Percentiles rank a stretch among this genome's conserved stretches.
phyloP scores from a whole-genome alignment of 2,888 invertebrate species.

The Helleia helle region DNA sequence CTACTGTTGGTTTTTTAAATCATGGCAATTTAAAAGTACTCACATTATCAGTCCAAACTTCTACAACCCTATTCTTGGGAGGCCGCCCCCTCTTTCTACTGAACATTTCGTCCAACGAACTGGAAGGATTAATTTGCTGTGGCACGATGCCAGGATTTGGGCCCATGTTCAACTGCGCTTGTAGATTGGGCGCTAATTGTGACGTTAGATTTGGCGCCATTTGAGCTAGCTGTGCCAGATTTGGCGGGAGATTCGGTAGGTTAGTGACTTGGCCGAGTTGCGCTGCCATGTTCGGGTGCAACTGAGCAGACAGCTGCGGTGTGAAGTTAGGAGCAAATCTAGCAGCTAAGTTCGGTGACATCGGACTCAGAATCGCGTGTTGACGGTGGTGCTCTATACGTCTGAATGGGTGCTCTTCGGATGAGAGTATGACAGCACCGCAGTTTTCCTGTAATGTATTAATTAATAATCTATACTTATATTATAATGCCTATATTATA shows the following conservation, averaged over 20 bases:
- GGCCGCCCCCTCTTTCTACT: slow-evolving; percentile 94
- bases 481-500: too few species aligned
- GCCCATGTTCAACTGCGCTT: slow-evolving; percentile 56
- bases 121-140: slow-evolving; percentile 69
- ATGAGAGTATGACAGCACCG: slow-evolving; percentile 82
- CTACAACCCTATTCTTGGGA: slow-evolving; percentile 96
- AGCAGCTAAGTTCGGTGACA: slow-evolving; percentile 72
- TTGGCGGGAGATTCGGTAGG: slow-evolving; percentile 55
- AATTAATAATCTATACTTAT: too few species aligned
- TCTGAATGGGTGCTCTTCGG: slow-evolving; percentile 83
- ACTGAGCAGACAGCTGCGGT: slow-evolving; percentile 57
- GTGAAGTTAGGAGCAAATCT: slow-evolving; percentile 74
- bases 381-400: slow-evolving; percentile 90
- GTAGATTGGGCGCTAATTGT: slow-evolving; percentile 56
- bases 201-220: slow-evolving; percentile 60
- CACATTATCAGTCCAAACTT: slow-evolving; percentile 90
- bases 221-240: slow-evolving; percentile 60
- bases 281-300: slow-evolving; percentile 67
- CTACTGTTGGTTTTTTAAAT: too few species aligned
- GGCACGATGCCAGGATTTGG: slow-evolving; percentile 48
- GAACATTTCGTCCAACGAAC: slow-evolving; percentile 92
- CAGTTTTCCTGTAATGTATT: slow-evolving; percentile 84
- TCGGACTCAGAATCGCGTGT: slow-evolving; percentile 81
- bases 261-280: slow-evolving; percentile 60
- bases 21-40: slow-evolving; percentile 57